Conservation (phyloP, 2,797 vertebrate genomes). For the Sylvilagus floridanus region DNA sequence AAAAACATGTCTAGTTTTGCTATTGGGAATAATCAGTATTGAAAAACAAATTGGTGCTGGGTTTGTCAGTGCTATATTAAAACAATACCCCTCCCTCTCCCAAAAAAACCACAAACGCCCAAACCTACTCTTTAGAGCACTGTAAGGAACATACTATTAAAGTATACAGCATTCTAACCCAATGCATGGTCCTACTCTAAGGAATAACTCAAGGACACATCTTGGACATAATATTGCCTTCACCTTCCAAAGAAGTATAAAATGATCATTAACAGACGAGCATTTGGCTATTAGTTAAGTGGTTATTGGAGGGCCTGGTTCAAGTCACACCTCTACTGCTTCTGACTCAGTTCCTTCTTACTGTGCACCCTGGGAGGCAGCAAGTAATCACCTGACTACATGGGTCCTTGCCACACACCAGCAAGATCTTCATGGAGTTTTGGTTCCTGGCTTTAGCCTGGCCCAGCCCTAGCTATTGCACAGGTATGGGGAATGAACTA, state of each 20-base stretch:
- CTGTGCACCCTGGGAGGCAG: too few species aligned
- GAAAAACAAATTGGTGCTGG: background rate
- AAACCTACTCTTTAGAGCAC: background rate
- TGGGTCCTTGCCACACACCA: too few species aligned
- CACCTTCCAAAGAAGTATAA: background rate
- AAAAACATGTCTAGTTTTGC: background rate
- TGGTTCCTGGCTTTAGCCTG: too few species aligned
- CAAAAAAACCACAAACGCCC: background rate
- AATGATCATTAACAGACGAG: background rate
- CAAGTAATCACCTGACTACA: too few species aligned
- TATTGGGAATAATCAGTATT: background rate
- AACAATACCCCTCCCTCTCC: background rate
- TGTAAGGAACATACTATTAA: background rate
- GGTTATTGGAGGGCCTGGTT: too few species aligned
- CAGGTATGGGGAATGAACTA: too few species aligned
- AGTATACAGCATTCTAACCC: background rate
- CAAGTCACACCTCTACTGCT: too few species aligned
- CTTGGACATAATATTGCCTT: background rate
- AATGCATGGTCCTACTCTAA: background rate
- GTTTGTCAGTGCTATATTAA: conserved; percentile 19
- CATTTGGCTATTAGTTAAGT: too few species aligned
- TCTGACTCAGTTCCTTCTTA: too few species aligned
- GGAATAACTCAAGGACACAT: background rate
- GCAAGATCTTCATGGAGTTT: too few species aligned
- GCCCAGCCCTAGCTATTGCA: too few species aligned